A percentile compares a stretch with the other conserved stretches of the same genome.
Conservation (phyloP, 1,140 invertebrate species). For the Oncopeltus fasciatus region DNA sequence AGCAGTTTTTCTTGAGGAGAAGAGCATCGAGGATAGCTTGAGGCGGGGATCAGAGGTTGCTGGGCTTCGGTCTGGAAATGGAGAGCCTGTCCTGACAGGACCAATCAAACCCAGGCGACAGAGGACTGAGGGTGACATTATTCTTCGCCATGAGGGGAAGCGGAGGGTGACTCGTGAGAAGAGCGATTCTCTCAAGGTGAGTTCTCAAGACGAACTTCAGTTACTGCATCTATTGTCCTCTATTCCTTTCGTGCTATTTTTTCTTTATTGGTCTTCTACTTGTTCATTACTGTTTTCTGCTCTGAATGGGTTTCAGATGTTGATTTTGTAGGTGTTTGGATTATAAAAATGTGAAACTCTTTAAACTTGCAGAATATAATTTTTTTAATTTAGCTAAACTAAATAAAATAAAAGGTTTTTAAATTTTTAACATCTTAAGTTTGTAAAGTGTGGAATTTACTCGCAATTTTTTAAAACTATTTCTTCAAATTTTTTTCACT, state of each 20-base stretch:
- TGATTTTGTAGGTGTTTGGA: neutral
- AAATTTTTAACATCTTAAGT: too few relatives aligned
- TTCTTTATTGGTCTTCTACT: neutral
- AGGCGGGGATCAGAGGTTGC: constrained; percentile 22
- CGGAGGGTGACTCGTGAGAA: constrained; percentile 17
- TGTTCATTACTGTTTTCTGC: neutral
- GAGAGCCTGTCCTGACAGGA: constrained; percentile 53
- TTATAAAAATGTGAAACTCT: neutral
- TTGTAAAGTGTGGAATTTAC: too few relatives aligned
- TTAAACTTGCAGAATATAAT: too few relatives aligned
- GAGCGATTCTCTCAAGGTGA: neutral
- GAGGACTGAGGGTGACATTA: constrained; percentile 74
- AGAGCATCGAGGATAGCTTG: constrained; percentile 24
- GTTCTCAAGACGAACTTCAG: neutral
- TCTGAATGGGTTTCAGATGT: constrained; percentile 1
- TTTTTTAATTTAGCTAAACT: too few relatives aligned
- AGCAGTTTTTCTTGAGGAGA: constrained; percentile 43
- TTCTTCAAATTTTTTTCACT: too few relatives aligned
- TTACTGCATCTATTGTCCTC: constrained; percentile 5
- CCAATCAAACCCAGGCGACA: constrained; percentile 51
- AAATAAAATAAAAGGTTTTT: too few relatives aligned
- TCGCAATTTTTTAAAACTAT: too few relatives aligned
- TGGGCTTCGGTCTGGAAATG: constrained; percentile 23
- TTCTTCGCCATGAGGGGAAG: constrained; percentile 30
- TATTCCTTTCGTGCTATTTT: neutral